Conservation (phyloP, 2,113 vertebrate genomes). For the Catharus minimus region DNA sequence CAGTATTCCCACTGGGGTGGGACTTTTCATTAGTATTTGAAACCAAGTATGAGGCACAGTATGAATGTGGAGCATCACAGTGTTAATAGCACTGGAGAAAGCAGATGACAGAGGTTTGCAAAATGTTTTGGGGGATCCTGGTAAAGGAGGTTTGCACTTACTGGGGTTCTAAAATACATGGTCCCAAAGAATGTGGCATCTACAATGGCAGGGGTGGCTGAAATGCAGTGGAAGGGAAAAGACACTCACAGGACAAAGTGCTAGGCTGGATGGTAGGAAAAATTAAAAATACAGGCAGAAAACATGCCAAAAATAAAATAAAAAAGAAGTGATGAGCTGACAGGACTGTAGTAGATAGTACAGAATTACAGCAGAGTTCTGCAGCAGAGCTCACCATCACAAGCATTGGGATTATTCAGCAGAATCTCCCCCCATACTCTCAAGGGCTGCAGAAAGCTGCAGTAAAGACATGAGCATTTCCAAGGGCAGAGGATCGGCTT, state of each 20-base stretch:
- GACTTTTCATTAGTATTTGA: not conserved
- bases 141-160: not conserved
- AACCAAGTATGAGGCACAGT: not conserved
- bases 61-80: not conserved
- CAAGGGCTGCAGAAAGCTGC: not conserved
- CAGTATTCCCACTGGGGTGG: not conserved
- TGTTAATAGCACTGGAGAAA: not conserved
- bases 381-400: not conserved
- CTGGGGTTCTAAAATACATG: not conserved
- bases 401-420: not conserved
- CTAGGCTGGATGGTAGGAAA: not conserved
- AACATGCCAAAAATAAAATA: not conserved
- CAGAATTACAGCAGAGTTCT: not conserved
- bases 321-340: not conserved
- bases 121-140: not conserved
- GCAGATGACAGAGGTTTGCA: not conserved
- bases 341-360: not conserved
- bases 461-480: not conserved
- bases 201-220: not conserved
- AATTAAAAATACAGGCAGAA: not conserved
- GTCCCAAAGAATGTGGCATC: not conserved
- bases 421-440: not conserved
- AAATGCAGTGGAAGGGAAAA: not conserved
- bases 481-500: no score
- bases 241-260: not conserved